Base-by-base conservation (phyloP, 2,888 invertebrate species). In the Melipona bicolor region DNA sequence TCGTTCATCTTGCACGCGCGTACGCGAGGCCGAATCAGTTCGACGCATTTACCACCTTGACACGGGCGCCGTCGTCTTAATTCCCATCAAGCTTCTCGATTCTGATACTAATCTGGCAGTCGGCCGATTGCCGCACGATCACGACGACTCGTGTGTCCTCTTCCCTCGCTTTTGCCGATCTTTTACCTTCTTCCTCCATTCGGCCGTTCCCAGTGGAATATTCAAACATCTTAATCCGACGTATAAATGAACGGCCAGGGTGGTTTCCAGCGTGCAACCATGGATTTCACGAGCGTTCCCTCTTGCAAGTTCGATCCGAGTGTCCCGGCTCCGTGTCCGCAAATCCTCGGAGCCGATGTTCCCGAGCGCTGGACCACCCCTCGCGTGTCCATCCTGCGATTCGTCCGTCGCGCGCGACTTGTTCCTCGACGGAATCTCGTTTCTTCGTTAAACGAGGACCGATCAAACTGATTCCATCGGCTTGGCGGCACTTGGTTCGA, bases 201-300 rank as follows among this genome's bases (percentile, higher is more conserved):
- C 43, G 24, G 3, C 49, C 74, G 52, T 79, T 72, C 81, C 71
- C 64, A 64, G 56, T 79, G 73, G 72, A 79, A 77, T 43, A 43
- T 79, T 52, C 87, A 81, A 90, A 89, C 89, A 82, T 91, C 86
- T 92, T 92, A 92, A 92, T 92, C 92, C 85, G 90, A 88, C 88
- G 86, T 74, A 81, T 83, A 86, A 87, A 88, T 87, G 79, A 85
- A 83, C 82, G 77, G 19, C 73, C 75, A 74, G 67, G 81, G 77
- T 81, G 75, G 81, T 85, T 69, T 56, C 71, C 54, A 52, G 54
- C 69, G 72, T 71, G 78, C 87, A 85, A 83, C 82, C 89, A 85
- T 86, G 83, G 62, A 80, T 77, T 68, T 73, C 71, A 59, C 72
- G 67, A 27, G 21, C 59, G 43, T 62, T 43, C 19, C 61, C 5